Percentiles rank a stretch among this genome's conserved stretches.
Evolutionary conservation across 1,140 invertebrate species (phyloP).

Genomic region (Rhyacophila brunnea): DNA sequence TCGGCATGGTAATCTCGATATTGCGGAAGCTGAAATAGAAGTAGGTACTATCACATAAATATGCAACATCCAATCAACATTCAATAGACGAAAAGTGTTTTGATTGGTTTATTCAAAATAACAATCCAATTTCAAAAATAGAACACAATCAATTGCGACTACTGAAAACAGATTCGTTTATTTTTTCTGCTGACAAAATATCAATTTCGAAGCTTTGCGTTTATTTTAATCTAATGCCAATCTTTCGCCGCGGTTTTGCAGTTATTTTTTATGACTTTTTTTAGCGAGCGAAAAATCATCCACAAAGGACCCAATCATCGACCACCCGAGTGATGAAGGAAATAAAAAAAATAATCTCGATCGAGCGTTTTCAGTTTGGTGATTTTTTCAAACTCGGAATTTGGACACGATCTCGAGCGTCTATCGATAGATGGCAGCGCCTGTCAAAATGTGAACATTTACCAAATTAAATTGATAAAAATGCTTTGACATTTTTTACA

Average conservation of each 20-base stretch:
- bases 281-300: neutral
- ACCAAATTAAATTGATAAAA: neutral
- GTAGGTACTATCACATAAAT: too few relatives aligned
- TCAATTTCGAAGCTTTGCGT: neutral
- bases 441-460: neutral
- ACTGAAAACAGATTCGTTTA: too few relatives aligned
- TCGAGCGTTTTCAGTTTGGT: neutral
- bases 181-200: neutral
- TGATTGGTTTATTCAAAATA: too few relatives aligned
- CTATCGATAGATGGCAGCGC: neutral
- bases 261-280: conserved; percentile 1
- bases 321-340: neutral
- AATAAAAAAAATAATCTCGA: neutral
- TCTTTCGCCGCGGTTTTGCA: neutral
- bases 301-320: conserved; percentile 4
- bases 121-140: too few relatives aligned
- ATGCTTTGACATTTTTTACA: too few relatives aligned
- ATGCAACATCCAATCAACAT: too few relatives aligned
- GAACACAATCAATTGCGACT: too few relatives aligned
- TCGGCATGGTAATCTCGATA: too few relatives aligned
- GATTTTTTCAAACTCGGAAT: neutral
- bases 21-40: too few relatives aligned
- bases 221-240: conserved; percentile 4
- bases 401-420: conserved; percentile 1
- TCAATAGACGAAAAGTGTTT: too few relatives aligned